A percentile compares a stretch with the other conserved stretches of the same genome.
Evolutionary conservation across 2,113 vertebrate species (phyloP).

Genomic region (Gorilla gorilla): DNA sequence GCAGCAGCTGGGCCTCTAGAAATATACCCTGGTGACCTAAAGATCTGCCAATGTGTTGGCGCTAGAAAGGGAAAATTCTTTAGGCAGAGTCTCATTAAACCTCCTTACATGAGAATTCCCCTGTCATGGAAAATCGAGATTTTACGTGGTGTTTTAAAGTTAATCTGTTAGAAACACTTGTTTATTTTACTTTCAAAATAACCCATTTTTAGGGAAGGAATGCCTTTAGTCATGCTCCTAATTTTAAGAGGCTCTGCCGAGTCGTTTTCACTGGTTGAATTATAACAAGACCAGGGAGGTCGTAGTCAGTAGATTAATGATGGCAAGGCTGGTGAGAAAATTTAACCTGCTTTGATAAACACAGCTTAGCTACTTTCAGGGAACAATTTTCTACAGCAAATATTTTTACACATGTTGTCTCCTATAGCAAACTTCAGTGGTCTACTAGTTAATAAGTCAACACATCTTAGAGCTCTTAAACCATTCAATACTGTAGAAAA

Average conservation of each 20-base stretch:
- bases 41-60: neutral
- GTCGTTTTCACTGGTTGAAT: slow-evolving; percentile 47
- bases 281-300: slow-evolving; percentile 53
- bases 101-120: neutral
- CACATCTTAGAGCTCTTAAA: neutral
- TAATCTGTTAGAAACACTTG: slow-evolving; percentile 60
- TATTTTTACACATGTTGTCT: slow-evolving; percentile 27
- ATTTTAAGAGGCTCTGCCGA: slow-evolving; percentile 31
- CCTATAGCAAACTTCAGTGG: neutral
- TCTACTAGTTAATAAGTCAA: neutral
- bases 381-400: slow-evolving; percentile 35
- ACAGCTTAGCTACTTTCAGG: slow-evolving; percentile 24
- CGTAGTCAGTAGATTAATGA: slow-evolving; percentile 55
- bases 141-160: slow-evolving; percentile 53
- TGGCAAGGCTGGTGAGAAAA: slow-evolving; percentile 55
- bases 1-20: neutral
- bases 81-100: neutral
- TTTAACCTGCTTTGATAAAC: slow-evolving; percentile 48
- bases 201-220: neutral
- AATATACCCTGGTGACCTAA: neutral
- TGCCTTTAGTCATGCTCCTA: slow-evolving; percentile 48
- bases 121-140: slow-evolving; percentile 56
- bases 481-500: neutral
- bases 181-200: slow-evolving; percentile 66
- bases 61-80: neutral